A percentile compares a stretch with the other conserved stretches of the same genome.
phyloP scores from a whole-genome alignment of 2,113 vertebrate species.

The Melanerpes formicivorus region DNA sequence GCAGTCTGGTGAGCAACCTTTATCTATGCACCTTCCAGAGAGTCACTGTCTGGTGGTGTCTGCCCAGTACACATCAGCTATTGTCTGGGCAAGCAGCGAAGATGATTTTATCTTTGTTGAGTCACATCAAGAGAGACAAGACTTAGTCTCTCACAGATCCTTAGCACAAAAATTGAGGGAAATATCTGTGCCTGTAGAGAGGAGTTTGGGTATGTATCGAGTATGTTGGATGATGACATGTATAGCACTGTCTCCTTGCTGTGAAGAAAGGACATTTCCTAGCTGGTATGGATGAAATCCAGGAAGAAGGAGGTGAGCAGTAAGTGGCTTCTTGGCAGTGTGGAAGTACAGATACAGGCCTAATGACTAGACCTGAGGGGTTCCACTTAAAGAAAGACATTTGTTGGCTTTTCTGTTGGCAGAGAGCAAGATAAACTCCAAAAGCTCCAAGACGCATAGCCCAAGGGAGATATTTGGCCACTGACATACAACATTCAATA shows the following conservation, averaged over 20 bases:
- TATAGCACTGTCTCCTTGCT: rapidly evolving
- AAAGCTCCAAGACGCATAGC: not conserved
- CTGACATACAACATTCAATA: not conserved
- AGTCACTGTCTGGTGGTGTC: too few relatives aligned
- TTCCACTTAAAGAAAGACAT: not conserved
- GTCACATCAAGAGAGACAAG: too few relatives aligned
- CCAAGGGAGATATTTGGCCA: not conserved
- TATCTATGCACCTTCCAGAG: too few relatives aligned
- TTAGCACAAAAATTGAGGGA: not conserved
- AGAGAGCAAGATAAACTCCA: not conserved
- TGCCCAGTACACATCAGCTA: too few relatives aligned
- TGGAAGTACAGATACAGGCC: not conserved
- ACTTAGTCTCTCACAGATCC: too few relatives aligned
- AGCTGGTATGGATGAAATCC: not conserved
- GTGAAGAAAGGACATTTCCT: not conserved
- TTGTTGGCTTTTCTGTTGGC: not conserved
- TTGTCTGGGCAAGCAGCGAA: too few relatives aligned
- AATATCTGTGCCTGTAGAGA: not conserved
- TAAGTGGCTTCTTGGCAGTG: not conserved
- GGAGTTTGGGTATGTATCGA: not conserved
- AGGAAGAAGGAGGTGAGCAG: not conserved
- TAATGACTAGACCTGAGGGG: not conserved
- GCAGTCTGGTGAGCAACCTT: too few relatives aligned
- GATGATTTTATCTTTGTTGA: too few relatives aligned
- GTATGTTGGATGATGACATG: not conserved